phyloP scores from a whole-genome alignment of 2,113 vertebrate genomes.

The Uria aalge region DNA sequence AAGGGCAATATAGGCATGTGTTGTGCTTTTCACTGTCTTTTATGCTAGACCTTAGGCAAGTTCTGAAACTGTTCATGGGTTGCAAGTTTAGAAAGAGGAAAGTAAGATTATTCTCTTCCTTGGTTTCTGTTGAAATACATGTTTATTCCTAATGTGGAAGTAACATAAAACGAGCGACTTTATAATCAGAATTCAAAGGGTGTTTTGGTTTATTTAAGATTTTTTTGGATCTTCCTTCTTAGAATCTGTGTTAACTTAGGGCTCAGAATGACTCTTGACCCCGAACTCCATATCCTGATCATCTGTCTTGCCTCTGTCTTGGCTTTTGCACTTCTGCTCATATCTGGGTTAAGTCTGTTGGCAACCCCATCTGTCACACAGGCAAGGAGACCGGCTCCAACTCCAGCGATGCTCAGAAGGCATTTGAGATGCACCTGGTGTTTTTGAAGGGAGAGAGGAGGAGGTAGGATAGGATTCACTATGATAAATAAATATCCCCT shows the following conservation, averaged over 20 bases:
- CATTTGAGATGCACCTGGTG: neutral
- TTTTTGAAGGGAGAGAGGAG: neutral
- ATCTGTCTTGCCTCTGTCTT: neutral
- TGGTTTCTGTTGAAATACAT: neutral
- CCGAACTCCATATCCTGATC: neutral
- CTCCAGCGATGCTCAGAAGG: neutral
- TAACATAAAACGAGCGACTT: neutral
- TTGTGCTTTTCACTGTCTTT: neutral
- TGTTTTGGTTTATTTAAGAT: neutral
- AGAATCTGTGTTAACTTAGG: neutral
- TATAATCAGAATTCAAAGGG: neutral
- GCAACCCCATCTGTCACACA: neutral
- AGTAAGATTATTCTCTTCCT: neutral
- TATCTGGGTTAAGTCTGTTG: neutral
- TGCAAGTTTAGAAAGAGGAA: neutral
- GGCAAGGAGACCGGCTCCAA: neutral
- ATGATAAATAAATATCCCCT: neutral
- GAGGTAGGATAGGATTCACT: neutral
- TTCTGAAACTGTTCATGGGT: neutral
- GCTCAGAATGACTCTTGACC: neutral
- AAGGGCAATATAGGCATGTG: neutral
- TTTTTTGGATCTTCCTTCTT: neutral
- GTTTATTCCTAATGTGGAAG: neutral
- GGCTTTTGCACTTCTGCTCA: neutral
- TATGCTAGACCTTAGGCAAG: neutral